Evolutionary conservation across 2,888 invertebrate genomes (phyloP), one percentile per base, ranked within the genome.

Genomic region (Hemithea aestivaria): DNA sequence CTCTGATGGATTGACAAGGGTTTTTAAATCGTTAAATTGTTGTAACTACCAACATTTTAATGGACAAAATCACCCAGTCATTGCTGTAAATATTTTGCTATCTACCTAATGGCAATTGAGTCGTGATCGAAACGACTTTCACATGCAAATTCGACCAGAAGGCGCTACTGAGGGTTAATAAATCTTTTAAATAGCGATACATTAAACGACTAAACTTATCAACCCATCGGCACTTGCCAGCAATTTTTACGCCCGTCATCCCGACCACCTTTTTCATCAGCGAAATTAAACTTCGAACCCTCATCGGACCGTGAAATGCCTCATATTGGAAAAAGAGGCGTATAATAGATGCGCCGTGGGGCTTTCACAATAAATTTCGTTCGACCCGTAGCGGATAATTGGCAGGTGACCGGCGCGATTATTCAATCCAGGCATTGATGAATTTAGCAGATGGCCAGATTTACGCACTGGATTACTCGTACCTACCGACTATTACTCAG

Each of bases 321-420:
- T 43, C 43, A 43, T 43, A 64, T 60, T 64, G 58, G 57, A 59
- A 66, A 66, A 62, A 66, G 57, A 58, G 54, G 56, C 53, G 53
- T 62, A 57, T 61, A 62, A 66, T 61, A 58, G 60, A 64, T 56
- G 54, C 57, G 56, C 60, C 54, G 47, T 44, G 46, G 50, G 56
- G 56, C 58, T 58, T 30, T 59, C 54, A 62, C 65, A 63, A 67
- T 66, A 68, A 68, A 68, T 68, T 62, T 62, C 51, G 58, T 54
- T 54, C 56, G 56, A 55, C 58, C 61, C 53, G 54, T 58, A 51
- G 40, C 53, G 54, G 53, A 56, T 69, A 69, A 69, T 69, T 69
- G 69, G 68, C 69, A 69, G 69, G 68, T 66, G 69, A 67, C 68
- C 68, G 65, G 58, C 28, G 32, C 60, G 62, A 69, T 69, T 66